Conservation (phyloP, 2,797 vertebrate species). For the Gymnopithys bicolor region DNA sequence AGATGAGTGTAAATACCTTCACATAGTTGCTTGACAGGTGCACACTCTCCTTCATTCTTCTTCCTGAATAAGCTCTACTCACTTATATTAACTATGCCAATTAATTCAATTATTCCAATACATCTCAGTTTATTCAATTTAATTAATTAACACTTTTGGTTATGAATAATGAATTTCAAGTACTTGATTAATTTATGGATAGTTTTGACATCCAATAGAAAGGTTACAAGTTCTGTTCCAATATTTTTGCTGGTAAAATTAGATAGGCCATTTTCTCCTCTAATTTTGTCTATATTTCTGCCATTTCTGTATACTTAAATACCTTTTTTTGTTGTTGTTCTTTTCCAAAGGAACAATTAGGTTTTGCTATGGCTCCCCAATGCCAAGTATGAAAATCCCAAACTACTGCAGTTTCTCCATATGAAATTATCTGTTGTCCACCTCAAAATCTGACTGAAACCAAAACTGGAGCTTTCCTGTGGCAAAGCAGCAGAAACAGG, state of each 20-base stretch:
- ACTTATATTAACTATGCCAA: neutral
- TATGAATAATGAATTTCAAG: neutral
- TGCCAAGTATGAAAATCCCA: neutral
- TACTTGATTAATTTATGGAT: neutral
- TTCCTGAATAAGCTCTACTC: neutral
- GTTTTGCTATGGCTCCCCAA: neutral
- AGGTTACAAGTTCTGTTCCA: neutral
- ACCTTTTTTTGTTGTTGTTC: neutral
- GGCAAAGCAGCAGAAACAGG: neutral
- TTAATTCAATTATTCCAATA: neutral
- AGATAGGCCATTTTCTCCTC: neutral
- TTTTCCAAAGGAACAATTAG: neutral
- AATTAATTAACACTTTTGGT: neutral
- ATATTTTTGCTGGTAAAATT: neutral
- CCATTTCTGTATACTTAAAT: neutral
- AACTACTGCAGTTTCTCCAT: neutral
- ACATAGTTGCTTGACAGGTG: accelerated
- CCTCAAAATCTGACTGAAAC: neutral
- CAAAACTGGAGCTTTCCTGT: neutral
- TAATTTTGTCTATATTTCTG: neutral
- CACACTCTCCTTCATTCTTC: neutral
- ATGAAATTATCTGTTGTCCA: neutral
- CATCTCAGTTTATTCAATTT: neutral
- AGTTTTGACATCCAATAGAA: neutral
- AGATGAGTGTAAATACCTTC: neutral